Evolutionary conservation across 2,888 invertebrate species (phyloP).

Genomic region (Tenthredo notha): DNA sequence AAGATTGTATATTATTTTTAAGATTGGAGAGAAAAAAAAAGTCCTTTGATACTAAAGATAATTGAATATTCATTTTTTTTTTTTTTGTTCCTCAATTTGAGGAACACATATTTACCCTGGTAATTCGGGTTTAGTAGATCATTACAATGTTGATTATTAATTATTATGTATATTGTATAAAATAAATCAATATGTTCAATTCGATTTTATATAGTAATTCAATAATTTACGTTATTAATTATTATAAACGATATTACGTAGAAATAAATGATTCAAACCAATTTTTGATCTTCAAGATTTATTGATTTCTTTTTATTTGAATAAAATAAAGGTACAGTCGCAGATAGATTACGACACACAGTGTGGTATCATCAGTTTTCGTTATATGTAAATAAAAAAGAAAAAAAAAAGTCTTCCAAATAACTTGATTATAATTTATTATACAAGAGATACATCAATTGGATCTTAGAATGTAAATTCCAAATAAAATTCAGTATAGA

Average conservation of each 20-base stretch:
- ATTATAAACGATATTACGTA: not conserved
- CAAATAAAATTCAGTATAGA: not conserved
- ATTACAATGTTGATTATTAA: constrained; percentile 44
- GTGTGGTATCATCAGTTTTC: not conserved
- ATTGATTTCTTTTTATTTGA: constrained; percentile 16
- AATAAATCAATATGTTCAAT: constrained; percentile 55
- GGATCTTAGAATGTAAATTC: constrained; percentile 1
- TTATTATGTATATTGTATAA: constrained; percentile 57
- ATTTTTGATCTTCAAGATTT: not conserved
- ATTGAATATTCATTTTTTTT: constrained; percentile 56
- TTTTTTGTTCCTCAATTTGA: constrained; percentile 26
- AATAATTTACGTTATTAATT: not conserved
- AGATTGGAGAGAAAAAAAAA: constrained; percentile 53
- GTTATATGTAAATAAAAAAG: not conserved
- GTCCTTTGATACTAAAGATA: constrained; percentile 54
- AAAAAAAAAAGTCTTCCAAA: not conserved
- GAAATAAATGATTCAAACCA: not conserved
- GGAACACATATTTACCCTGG: constrained; percentile 35
- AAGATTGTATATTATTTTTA: constrained; percentile 58
- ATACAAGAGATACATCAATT: constrained; percentile 36
- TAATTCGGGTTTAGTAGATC: constrained; percentile 40
- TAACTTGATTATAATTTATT: constrained; percentile 45
- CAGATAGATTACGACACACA: not conserved
- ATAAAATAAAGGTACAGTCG: not conserved
- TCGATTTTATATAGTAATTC: not conserved